Percentiles rank a stretch among this genome's conserved stretches.
These are phyloP conservation scores for Ornithoptera alexandrae DNA, from an alignment of 2,888 invertebrate species.

Conservation along the genomic window DNA sequence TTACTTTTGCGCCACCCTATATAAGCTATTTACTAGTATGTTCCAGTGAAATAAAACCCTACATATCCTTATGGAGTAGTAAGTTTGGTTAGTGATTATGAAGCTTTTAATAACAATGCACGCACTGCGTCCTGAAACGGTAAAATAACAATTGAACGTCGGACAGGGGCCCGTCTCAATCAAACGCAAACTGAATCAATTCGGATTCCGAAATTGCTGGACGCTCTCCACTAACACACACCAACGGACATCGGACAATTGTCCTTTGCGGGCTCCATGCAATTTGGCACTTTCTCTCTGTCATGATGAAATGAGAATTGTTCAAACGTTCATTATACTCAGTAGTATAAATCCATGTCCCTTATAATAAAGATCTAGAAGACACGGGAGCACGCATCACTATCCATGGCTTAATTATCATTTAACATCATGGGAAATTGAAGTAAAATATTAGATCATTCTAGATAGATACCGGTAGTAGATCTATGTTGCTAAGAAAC, in stretches of 20 bases:
- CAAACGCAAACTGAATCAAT: conserved; percentile 34
- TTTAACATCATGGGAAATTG: no score
- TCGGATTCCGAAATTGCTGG: conserved; percentile 17
- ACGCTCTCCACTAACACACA: conserved; percentile 15
- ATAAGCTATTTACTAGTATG: background rate
- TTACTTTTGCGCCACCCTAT: no score
- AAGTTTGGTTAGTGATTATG: background rate
- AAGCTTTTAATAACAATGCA: background rate
- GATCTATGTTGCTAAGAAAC: no score
- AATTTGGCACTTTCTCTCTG: conserved; percentile 11
- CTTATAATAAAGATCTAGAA: background rate
- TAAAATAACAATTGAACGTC: conserved; percentile 5
- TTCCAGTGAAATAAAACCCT: background rate
- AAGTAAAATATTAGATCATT: no score
- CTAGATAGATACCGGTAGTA: no score
- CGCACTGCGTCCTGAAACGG: conserved; percentile 2
- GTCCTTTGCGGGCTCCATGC: conserved; percentile 12
- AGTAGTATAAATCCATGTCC: background rate
- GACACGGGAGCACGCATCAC: no score
- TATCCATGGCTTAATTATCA: no score
- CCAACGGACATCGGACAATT: conserved; percentile 13
- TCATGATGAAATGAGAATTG: background rate
- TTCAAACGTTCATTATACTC: background rate
- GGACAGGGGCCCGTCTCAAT: conserved; percentile 18
- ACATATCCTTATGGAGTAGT: background rate